Percentiles rank a stretch among this genome's conserved stretches.
Conservation (phyloP, 2,113 vertebrate species). For the Synodontis membranacea region DNA sequence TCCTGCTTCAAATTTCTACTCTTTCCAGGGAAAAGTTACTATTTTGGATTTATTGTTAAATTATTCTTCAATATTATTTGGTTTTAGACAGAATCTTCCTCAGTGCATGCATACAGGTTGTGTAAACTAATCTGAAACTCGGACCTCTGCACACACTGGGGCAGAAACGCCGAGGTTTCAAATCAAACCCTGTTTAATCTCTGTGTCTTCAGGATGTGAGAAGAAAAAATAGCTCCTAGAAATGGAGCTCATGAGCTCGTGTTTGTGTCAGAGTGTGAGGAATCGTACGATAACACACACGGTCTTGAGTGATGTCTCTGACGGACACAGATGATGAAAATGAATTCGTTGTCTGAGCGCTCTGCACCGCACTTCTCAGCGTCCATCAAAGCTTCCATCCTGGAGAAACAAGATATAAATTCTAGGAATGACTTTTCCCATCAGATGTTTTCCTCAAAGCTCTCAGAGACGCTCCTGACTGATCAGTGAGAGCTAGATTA, state of each 20-base stretch:
- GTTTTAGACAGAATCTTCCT: neutral
- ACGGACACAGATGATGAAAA: neutral
- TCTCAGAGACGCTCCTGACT: neutral
- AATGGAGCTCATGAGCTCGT: too few relatives aligned
- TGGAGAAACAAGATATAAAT: neutral
- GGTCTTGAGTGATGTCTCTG: neutral
- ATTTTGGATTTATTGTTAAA: neutral
- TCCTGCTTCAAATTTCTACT: neutral
- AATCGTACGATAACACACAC: neutral
- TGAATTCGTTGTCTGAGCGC: neutral
- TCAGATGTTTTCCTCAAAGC: fast-evolving
- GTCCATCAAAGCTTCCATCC: neutral
- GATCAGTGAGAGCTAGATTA: neutral
- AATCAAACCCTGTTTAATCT: neutral
- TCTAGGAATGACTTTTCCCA: neutral
- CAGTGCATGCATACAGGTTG: neutral
- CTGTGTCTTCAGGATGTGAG: neutral
- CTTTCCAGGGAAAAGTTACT: neutral
- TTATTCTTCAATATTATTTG: too few relatives aligned
- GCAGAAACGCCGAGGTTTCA: neutral
- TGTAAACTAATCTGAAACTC: neutral
- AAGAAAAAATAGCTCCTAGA: neutral
- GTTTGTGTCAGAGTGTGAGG: neutral
- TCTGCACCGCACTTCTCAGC: neutral
- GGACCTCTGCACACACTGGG: neutral